A percentile compares a stretch with the other conserved stretches of the same genome.
phyloP scores from a whole-genome alignment of 2,113 vertebrate species.

The Sprattus sprattus region DNA sequence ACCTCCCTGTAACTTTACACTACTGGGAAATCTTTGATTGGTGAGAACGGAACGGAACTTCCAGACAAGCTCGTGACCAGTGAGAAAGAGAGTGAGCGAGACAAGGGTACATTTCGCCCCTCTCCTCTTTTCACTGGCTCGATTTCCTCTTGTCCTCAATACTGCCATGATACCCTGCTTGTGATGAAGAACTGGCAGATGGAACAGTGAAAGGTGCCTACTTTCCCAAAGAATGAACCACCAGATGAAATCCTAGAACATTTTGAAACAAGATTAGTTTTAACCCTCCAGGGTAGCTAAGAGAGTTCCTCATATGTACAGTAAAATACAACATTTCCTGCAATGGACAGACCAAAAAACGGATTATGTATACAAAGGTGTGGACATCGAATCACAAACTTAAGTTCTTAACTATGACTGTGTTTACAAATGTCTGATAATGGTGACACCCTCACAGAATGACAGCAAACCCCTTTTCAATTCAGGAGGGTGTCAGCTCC shows the following conservation, averaged over 20 bases:
- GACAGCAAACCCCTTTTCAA: background rate
- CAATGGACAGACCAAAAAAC: too few relatives aligned
- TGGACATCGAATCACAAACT: background rate
- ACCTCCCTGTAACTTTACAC: background rate
- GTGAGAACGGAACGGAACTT: background rate
- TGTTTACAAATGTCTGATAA: background rate
- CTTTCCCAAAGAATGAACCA: background rate
- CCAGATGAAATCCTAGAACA: too few relatives aligned
- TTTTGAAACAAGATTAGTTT: background rate
- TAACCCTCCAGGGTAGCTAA: background rate
- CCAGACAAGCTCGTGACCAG: background rate
- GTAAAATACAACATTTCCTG: too few relatives aligned
- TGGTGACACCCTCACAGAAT: background rate
- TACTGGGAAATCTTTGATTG: background rate
- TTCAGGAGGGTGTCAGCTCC: background rate
- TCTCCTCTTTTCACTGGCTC: background rate
- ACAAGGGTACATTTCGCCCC: background rate
- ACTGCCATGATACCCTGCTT: background rate
- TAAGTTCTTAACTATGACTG: too few relatives aligned
- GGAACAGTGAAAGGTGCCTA: background rate
- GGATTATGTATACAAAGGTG: background rate
- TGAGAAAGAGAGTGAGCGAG: background rate
- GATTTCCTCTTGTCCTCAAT: background rate
- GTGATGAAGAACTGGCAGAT: background rate
- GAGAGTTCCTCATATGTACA: background rate